Conservation (phyloP, 2,113 vertebrate species). For the Carassius carassius region DNA sequence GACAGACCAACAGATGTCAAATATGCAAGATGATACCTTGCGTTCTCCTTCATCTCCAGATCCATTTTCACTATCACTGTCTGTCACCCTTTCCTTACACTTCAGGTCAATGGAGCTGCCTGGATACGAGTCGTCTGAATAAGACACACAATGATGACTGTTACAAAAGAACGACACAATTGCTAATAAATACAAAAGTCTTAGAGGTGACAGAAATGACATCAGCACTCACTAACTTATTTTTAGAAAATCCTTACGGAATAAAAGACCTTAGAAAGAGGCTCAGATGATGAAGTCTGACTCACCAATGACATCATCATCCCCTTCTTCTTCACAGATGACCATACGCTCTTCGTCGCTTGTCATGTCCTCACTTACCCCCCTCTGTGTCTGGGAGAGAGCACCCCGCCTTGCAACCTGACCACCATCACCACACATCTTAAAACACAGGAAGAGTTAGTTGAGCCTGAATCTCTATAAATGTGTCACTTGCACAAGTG, state of each 20-base stretch:
- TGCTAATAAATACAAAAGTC: neutral
- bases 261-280: neutral
- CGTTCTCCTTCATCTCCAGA: slow-evolving; percentile 83
- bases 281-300: neutral
- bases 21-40: slow-evolving; percentile 72
- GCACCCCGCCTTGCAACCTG: slow-evolving; percentile 40
- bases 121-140: slow-evolving; percentile 80
- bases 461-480: neutral
- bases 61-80: slow-evolving; percentile 86
- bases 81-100: slow-evolving; percentile 89
- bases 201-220: neutral
- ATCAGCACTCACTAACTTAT: neutral
- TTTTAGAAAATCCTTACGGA: neutral
- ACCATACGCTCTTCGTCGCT: slow-evolving; percentile 85
- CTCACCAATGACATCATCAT: slow-evolving; percentile 79
- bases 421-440: slow-evolving; percentile 61
- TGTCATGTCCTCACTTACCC: slow-evolving; percentile 81
- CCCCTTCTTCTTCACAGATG: slow-evolving; percentile 78
- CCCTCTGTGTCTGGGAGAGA: slow-evolving; percentile 59
- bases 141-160: slow-evolving; percentile 11
- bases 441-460: neutral
- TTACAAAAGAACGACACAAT: neutral
- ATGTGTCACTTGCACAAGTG: neutral
- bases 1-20: neutral
- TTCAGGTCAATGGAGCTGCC: slow-evolving; percentile 88